A percentile compares a stretch with the other conserved stretches of the same genome.
These are phyloP conservation scores for Setipinna tenuifilis DNA, from an alignment of 2,797 vertebrate genomes.

Conservation along the genomic window DNA sequence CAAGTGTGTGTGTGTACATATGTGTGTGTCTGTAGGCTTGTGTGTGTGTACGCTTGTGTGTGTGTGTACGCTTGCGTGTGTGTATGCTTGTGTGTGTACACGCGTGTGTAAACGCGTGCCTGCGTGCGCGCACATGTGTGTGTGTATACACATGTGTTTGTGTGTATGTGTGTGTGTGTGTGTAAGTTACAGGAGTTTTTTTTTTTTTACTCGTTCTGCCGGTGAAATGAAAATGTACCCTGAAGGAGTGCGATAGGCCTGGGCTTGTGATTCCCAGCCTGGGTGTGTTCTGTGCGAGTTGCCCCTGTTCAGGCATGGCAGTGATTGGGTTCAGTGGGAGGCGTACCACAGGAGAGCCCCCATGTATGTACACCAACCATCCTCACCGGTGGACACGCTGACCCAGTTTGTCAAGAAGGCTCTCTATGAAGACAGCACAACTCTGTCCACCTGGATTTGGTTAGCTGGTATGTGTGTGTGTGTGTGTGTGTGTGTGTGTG, in stretches of 20 bases:
- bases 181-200: background rate
- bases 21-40: background rate
- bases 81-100: conserved; percentile 29
- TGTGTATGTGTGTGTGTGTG: background rate
- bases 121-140: background rate
- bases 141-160: background rate
- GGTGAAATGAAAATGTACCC: conserved; percentile 27
- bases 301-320: background rate
- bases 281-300: background rate
- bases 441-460: conserved; percentile 69
- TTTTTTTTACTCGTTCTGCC: background rate
- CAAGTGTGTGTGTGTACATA: conserved; percentile 8
- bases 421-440: conserved; percentile 50
- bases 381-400: conserved; percentile 50
- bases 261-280: background rate
- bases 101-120: conserved; percentile 28
- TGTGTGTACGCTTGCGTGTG: conserved; percentile 3
- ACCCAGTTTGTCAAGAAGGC: conserved; percentile 66
- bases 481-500: background rate
- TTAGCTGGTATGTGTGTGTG: conserved; percentile 39
- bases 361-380: background rate
- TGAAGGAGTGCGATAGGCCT: conserved; percentile 15
- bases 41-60: background rate
- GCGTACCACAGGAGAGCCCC: background rate
- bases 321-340: conserved; percentile 23